phyloP scores from a whole-genome alignment of 64 coral and sea anemone genomes.

The Cladopsammia gracilis region DNA sequence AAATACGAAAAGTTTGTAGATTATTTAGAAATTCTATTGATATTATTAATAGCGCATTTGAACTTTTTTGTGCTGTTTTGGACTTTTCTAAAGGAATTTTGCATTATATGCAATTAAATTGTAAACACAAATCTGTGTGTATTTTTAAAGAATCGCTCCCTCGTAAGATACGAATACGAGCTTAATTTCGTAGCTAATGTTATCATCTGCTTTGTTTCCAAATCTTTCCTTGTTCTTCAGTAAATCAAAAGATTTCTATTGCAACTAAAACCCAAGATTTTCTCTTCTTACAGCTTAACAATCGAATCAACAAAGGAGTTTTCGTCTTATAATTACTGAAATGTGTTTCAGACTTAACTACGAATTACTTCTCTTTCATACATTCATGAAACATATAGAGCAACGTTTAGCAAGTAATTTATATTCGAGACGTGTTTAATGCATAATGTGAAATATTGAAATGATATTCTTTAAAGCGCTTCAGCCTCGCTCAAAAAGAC shows the following conservation, averaged over 20 bases:
- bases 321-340: background rate
- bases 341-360: background rate
- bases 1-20: background rate
- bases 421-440: constrained; percentile 26
- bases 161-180: background rate
- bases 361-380: background rate
- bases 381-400: background rate
- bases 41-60: background rate
- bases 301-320: constrained; percentile 2
- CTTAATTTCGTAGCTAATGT: background rate
- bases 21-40: background rate
- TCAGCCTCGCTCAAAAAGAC: background rate
- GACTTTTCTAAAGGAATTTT: constrained; percentile 1
- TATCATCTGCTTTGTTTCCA: background rate
- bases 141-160: background rate
- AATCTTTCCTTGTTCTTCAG: background rate
- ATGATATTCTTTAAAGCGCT: background rate
- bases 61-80: background rate
- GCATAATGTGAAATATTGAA: constrained; percentile 14
- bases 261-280: background rate
- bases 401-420: background rate
- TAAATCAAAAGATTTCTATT: background rate
- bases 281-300: background rate
- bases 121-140: constrained; percentile 39
- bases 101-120: constrained; percentile 52